These are phyloP conservation scores for Ancistrus triradiatus DNA, from an alignment of 2,113 vertebrate species.

Conservation along the genomic window DNA sequence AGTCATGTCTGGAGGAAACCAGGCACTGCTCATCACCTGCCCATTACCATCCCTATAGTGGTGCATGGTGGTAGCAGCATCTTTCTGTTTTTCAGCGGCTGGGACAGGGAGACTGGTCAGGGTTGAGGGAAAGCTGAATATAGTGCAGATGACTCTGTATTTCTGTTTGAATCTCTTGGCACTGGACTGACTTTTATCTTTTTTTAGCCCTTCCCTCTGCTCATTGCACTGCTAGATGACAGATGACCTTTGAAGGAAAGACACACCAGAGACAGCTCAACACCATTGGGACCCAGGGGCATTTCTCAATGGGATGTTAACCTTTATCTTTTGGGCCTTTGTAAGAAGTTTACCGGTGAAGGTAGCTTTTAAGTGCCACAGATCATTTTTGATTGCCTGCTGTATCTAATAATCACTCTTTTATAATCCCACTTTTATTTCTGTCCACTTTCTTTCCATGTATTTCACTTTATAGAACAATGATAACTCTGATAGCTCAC, in stretches of 20 bases:
- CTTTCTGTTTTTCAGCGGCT: too few species aligned
- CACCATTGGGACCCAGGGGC: slow-evolving; percentile 24
- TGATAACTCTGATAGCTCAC: slow-evolving; percentile 8
- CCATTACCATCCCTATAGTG: too few species aligned
- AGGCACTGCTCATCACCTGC: too few species aligned
- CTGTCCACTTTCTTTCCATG: background rate
- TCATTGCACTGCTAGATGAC: slow-evolving; percentile 32
- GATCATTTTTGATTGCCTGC: too few species aligned
- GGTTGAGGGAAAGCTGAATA: too few species aligned
- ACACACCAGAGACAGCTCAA: slow-evolving; percentile 28
- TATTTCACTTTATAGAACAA: slow-evolving; percentile 4
- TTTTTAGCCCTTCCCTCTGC: slow-evolving; percentile 34
- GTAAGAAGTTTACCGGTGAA: slow-evolving; percentile 5
- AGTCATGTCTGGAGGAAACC: too few species aligned
- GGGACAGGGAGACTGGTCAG: too few species aligned
- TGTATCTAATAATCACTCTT: too few species aligned
- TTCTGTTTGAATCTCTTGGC: slow-evolving; percentile 42
- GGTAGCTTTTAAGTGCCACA: slow-evolving; percentile 1
- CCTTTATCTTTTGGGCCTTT: slow-evolving; percentile 32
- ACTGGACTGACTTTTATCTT: slow-evolving; percentile 37
- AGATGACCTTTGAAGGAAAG: slow-evolving; percentile 42
- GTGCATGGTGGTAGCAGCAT: too few species aligned
- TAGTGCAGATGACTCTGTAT: slow-evolving; percentile 36
- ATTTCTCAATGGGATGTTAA: slow-evolving; percentile 24
- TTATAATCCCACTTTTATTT: too few species aligned